These are phyloP conservation scores for Euura lappo DNA, from an alignment of 1,140 invertebrate species.

Conservation along the genomic window DNA sequence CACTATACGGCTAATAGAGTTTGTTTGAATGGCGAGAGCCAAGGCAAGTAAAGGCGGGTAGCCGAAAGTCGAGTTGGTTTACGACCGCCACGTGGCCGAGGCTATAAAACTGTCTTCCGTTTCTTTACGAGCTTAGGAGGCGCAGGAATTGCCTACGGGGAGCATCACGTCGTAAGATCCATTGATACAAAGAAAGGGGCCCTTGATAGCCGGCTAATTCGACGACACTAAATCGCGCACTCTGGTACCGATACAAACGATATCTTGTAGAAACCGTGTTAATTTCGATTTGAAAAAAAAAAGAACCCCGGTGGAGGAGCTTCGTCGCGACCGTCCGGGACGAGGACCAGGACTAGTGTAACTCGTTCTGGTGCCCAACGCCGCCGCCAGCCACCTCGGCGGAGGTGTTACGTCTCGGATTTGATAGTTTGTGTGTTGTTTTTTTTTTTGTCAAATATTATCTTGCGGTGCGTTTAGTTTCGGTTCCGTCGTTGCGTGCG, in stretches of 20 bases:
- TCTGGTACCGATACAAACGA: neutral
- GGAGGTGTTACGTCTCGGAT: too few species aligned
- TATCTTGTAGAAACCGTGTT: neutral
- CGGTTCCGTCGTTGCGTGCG: conserved; percentile 49
- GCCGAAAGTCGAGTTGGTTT: conserved; percentile 39
- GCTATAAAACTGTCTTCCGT: conserved; percentile 57
- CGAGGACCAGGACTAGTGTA: conserved; percentile 3
- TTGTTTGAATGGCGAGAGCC: conserved; percentile 11
- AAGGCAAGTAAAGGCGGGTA: neutral
- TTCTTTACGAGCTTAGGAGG: conserved; percentile 51
- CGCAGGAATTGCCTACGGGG: conserved; percentile 45
- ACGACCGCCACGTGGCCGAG: conserved; percentile 55
- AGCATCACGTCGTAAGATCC: conserved; percentile 26
- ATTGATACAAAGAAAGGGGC: neutral
- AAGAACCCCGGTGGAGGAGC: neutral
- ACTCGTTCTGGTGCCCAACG: neutral
- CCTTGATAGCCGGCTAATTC: neutral
- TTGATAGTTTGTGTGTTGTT: too few species aligned
- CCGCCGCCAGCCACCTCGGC: too few species aligned
- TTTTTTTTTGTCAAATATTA: too few species aligned
- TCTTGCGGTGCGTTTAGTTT: conserved; percentile 13
- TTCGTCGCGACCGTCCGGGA: neutral
- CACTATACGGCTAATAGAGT: conserved; percentile 35
- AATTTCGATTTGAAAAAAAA: too few species aligned
- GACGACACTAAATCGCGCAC: conserved; percentile 11